Conservation (phyloP, 2,113 vertebrate species). For the Nyctibius bracteatus region DNA sequence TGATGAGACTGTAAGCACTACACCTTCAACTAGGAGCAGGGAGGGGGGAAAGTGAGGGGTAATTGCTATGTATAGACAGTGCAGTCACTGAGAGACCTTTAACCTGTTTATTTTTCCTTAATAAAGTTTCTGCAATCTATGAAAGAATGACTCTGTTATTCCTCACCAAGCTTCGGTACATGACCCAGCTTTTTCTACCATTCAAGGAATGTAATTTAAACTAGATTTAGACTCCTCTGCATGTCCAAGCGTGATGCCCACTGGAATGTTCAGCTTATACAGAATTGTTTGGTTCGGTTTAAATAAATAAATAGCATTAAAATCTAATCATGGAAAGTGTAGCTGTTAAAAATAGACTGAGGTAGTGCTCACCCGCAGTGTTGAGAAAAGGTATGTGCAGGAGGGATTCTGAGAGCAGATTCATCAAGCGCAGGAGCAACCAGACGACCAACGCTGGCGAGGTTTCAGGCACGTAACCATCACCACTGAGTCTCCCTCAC, state of each 20-base stretch:
- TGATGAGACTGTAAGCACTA: not conserved
- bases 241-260: not conserved
- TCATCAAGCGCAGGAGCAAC: not conserved
- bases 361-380: not conserved
- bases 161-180: not conserved
- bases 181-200: conserved; percentile 47
- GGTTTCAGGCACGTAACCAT: conserved; percentile 39
- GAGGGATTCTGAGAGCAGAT: not conserved
- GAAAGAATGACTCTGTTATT: conserved; percentile 31
- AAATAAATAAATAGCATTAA: conserved; percentile 64
- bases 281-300: conserved; percentile 29
- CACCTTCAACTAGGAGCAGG: not conserved
- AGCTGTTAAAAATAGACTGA: conserved; percentile 56
- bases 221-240: conserved; percentile 14
- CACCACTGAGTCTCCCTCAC: not conserved
- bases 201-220: conserved; percentile 51
- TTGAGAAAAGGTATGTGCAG: conserved; percentile 6
- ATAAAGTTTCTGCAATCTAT: conserved; percentile 11
- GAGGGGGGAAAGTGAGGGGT: not conserved
- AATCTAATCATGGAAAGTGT: conserved; percentile 58
- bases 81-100: not conserved
- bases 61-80: not conserved
- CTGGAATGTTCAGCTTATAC: conserved; percentile 33
- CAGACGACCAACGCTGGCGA: not conserved
- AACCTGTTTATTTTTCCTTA: conserved; percentile 27